Conservation (phyloP, 1,140 invertebrate genomes). For the Brachionus sp. region DNA sequence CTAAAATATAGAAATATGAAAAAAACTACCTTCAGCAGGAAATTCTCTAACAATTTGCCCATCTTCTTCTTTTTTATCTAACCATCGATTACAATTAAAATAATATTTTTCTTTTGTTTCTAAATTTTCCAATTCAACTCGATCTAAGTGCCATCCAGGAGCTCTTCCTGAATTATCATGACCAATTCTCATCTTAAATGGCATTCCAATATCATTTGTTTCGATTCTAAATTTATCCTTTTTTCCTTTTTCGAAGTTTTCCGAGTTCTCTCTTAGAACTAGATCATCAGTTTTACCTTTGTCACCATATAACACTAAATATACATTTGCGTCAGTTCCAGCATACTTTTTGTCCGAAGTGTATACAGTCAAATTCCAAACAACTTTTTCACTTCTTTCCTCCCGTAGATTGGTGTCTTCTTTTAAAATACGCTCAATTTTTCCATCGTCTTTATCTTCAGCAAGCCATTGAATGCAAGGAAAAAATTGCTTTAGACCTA, state of each 20-base stretch:
- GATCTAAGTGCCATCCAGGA: slow-evolving; percentile 57
- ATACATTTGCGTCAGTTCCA: slow-evolving; percentile 57
- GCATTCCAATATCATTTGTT: slow-evolving; percentile 53
- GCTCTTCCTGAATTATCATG: slow-evolving; percentile 56
- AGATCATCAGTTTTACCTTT: slow-evolving; percentile 58
- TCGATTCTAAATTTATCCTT: slow-evolving; percentile 55
- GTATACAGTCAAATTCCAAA: slow-evolving; percentile 55
- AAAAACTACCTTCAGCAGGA: slow-evolving; percentile 55
- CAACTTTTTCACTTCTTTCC: slow-evolving; percentile 44
- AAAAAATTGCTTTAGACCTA: slow-evolving; percentile 58
- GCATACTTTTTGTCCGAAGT: slow-evolving; percentile 54
- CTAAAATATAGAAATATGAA: slow-evolving; percentile 48
- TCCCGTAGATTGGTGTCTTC: slow-evolving; percentile 53
- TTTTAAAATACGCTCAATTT: slow-evolving; percentile 55
- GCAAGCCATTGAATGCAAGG: slow-evolving; percentile 57
- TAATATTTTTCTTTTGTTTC: slow-evolving; percentile 52
- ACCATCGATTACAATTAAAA: slow-evolving; percentile 58
- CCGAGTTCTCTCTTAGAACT: slow-evolving; percentile 53
- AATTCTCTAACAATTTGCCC: slow-evolving; percentile 55
- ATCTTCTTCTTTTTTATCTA: slow-evolving; percentile 58
- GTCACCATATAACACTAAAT: slow-evolving; percentile 55
- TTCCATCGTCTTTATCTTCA: slow-evolving; percentile 54
- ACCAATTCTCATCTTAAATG: slow-evolving; percentile 57
- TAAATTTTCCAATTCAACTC: slow-evolving; percentile 58
- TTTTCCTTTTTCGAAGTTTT: slow-evolving; percentile 54